A percentile compares a stretch with the other conserved stretches of the same genome.
Evolutionary conservation across 2,888 invertebrate genomes (phyloP).

Genomic region (Pharmacophagus antenor): DNA sequence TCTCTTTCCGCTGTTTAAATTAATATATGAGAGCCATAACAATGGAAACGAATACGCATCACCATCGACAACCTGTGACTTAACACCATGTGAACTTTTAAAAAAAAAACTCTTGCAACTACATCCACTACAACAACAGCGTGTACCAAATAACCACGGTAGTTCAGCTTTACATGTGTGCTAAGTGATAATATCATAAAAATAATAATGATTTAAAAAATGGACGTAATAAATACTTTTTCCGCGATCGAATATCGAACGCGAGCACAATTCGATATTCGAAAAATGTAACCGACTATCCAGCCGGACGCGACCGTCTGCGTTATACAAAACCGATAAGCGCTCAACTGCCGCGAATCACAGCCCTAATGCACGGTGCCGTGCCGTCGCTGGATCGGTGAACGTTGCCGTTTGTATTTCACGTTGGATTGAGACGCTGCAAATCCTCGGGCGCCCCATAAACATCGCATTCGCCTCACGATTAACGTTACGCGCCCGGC

Average conservation of each 20-base stretch:
- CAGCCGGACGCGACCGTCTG: background rate
- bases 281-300: conserved; percentile 17
- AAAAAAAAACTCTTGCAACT: no score
- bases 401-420: conserved; percentile 16
- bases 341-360: conserved; percentile 16
- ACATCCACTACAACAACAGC: no score
- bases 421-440: background rate
- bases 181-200: no score
- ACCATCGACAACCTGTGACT: background rate
- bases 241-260: background rate
- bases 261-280: background rate
- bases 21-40: background rate
- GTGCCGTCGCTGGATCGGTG: conserved; percentile 16
- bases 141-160: no score
- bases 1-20: no score
- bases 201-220: no score
- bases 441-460: conserved; percentile 8
- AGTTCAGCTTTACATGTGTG: no score
- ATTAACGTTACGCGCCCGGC: conserved; percentile 2
- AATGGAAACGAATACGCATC: background rate
- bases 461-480: conserved; percentile 16
- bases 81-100: background rate
- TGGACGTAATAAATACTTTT: background rate
- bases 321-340: conserved; percentile 25
- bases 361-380: conserved; percentile 13